phyloP scores from a whole-genome alignment of 2,113 vertebrate genomes.

The Pedionomus torquatus region DNA sequence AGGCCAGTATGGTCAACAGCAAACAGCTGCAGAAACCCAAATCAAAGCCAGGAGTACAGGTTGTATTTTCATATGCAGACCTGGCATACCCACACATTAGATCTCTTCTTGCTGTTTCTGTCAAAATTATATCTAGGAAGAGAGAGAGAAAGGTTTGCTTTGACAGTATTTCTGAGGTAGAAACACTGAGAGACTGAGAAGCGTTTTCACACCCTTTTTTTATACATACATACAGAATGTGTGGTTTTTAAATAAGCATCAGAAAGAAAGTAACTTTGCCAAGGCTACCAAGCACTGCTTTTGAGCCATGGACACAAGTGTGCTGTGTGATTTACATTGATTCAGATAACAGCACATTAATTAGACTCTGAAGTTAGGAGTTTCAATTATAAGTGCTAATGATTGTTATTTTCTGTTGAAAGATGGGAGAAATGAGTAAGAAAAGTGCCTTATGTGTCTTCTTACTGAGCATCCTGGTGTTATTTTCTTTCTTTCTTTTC shows the following conservation, averaged over 20 bases:
- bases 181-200: conserved; percentile 11
- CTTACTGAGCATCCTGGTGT: not conserved
- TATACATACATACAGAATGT: not conserved
- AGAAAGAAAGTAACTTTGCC: not conserved
- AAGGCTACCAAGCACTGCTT: not conserved
- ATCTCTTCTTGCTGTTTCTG: not conserved
- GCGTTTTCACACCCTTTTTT: not conserved
- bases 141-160: conserved; percentile 11
- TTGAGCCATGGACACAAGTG: not conserved
- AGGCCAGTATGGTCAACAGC: not conserved
- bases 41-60: not conserved
- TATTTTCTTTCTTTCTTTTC: not conserved
- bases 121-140: not conserved
- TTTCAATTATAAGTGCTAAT: not conserved
- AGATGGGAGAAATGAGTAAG: not conserved
- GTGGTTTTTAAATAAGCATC: conserved; percentile 15
- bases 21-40: not conserved
- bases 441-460: not conserved
- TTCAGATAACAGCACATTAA: not conserved
- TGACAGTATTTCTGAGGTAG: conserved; percentile 20
- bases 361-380: not conserved
- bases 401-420: not conserved
- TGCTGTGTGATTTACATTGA: not conserved
- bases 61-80: not conserved
- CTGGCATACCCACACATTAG: not conserved